phyloP scores from a whole-genome alignment of 2,797 vertebrate genomes.

The Bothrops alternatus region DNA sequence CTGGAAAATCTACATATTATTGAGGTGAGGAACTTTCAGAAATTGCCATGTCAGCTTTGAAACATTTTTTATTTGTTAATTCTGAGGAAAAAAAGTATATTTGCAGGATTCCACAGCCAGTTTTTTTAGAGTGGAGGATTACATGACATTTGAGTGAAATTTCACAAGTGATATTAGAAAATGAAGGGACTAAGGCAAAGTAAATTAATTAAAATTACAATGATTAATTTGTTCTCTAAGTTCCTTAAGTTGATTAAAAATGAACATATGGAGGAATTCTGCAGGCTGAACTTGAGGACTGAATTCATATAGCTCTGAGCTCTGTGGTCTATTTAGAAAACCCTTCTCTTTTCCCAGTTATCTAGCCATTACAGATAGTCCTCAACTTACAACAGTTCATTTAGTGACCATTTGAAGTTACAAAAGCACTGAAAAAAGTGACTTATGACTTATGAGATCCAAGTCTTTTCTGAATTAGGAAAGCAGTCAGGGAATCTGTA shows the following conservation, averaged over 20 bases:
- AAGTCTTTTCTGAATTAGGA: background rate
- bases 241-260: background rate
- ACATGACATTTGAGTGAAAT: background rate
- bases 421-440: background rate
- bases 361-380: background rate
- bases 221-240: background rate
- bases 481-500: too few species aligned
- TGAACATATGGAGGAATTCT: background rate
- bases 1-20: background rate
- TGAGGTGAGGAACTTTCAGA: background rate
- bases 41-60: background rate
- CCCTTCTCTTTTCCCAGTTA: background rate
- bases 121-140: background rate
- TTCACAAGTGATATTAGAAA: background rate
- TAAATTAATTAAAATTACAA: background rate
- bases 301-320: background rate
- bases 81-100: background rate
- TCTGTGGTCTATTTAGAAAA: background rate
- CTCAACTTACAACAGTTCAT: background rate
- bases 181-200: background rate
- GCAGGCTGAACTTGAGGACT: background rate
- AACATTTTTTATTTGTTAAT: background rate
- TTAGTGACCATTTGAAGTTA: background rate
- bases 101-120: background rate
- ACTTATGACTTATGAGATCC: background rate